A percentile compares a stretch with the other conserved stretches of the same genome.
Conservation (phyloP, 2,797 vertebrate species). For the Cirrhinus mrigala region DNA sequence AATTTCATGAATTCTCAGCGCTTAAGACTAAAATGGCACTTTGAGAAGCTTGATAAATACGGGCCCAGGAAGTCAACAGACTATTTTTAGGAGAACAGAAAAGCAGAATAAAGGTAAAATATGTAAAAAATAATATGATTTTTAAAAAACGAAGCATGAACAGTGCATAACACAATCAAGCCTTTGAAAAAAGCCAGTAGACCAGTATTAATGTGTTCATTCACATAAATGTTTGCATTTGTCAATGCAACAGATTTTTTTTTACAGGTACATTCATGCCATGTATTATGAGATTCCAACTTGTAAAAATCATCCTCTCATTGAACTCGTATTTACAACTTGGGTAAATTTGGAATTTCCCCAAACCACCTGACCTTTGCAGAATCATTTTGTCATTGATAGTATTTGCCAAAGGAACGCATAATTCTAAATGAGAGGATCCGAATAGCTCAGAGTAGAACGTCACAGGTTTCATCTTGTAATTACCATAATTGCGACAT, state of each 20-base stretch:
- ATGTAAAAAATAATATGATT: too few species aligned
- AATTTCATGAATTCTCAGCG: too few species aligned
- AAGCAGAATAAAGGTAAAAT: too few species aligned
- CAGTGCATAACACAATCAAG: too few species aligned
- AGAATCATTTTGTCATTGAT: not conserved
- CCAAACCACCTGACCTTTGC: not conserved
- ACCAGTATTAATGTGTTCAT: not conserved
- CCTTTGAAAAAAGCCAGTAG: too few species aligned
- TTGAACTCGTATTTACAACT: not conserved
- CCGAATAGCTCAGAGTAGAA: not conserved
- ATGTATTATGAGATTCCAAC: not conserved
- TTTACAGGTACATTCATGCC: too few species aligned
- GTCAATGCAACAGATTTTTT: not conserved
- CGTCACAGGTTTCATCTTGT: not conserved
- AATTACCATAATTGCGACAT: not conserved
- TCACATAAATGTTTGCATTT: not conserved
- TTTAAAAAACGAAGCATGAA: too few species aligned
- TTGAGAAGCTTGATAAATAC: too few species aligned
- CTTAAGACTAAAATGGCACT: too few species aligned
- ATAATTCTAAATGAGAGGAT: not conserved
- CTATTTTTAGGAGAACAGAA: too few species aligned
- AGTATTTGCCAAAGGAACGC: not conserved
- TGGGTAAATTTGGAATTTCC: not conserved
- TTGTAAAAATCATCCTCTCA: not conserved
- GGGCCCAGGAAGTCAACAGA: too few species aligned